Evolutionary conservation across 2,888 invertebrate genomes (phyloP).

Genomic region (Schizotus pectinicornis): DNA sequence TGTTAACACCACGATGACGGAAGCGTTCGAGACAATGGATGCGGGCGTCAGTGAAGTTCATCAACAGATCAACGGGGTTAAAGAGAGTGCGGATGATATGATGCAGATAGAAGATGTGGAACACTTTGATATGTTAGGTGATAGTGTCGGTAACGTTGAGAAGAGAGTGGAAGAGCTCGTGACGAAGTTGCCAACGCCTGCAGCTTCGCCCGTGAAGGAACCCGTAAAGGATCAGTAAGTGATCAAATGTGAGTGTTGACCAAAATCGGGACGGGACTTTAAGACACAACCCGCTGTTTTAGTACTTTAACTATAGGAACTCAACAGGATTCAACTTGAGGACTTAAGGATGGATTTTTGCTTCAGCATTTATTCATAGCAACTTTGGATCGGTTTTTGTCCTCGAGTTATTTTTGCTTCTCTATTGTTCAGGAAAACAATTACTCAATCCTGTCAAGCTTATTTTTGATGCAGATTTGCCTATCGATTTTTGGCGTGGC

Average conservation of each 20-base stretch:
- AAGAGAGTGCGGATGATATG: slow-evolving; percentile 39
- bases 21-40: slow-evolving; percentile 19
- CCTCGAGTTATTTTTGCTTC: neutral
- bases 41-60: slow-evolving; percentile 27
- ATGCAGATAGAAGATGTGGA: slow-evolving; percentile 47
- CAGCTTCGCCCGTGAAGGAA: slow-evolving; percentile 41
- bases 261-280: slow-evolving; percentile 13
- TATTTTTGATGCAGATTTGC: neutral
- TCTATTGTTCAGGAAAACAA: too few relatives aligned
- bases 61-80: slow-evolving; percentile 33
- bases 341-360: too few relatives aligned
- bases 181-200: slow-evolving; percentile 36
- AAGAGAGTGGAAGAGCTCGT: slow-evolving; percentile 44
- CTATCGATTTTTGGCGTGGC: neutral
- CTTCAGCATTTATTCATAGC: neutral
- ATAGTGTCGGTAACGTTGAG: slow-evolving; percentile 40
- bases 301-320: neutral
- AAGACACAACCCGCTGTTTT: slow-evolving; percentile 1
- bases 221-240: slow-evolving; percentile 53
- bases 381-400: too few relatives aligned
- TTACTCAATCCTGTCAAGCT: neutral
- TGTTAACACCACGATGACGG: slow-evolving; percentile 11
- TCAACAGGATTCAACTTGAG: too few relatives aligned
- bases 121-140: slow-evolving; percentile 44
- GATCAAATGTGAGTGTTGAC: slow-evolving; percentile 53